phyloP scores from a whole-genome alignment of 1,140 invertebrate genomes.

The Zaprionus davidi region DNA sequence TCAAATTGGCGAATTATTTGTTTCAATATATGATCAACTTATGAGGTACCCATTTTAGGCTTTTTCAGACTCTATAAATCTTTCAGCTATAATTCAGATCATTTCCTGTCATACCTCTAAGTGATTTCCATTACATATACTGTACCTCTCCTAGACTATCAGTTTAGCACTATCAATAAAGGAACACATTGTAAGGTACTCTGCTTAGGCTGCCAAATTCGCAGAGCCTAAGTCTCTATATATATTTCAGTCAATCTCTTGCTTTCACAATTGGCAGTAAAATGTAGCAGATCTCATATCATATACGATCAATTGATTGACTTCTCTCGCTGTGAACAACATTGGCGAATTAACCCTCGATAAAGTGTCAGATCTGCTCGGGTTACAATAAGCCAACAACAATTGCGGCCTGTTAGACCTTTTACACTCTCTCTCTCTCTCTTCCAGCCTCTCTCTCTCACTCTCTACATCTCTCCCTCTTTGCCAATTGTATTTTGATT shows the following conservation, averaged over 20 bases:
- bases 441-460: neutral
- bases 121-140: too few species aligned
- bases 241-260: neutral
- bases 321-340: neutral
- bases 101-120: too few species aligned
- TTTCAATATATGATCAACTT: too few species aligned
- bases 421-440: neutral
- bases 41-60: too few species aligned
- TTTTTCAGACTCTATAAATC: too few species aligned
- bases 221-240: neutral
- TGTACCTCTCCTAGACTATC: too few species aligned
- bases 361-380: conserved; percentile 1
- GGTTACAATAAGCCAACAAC: neutral
- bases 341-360: conserved; percentile 11
- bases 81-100: too few species aligned
- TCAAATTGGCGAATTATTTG: too few species aligned
- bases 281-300: conserved; percentile 38
- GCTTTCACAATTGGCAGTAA: conserved; percentile 19
- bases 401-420: conserved; percentile 26
- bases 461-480: neutral
- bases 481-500: conserved; percentile 62
- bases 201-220: too few species aligned
- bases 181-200: too few species aligned
- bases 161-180: too few species aligned
- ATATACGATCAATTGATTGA: conserved; percentile 46